Evolutionary conservation across 2,888 invertebrate genomes (phyloP).

Genomic region (Zootermopsis nevadensis): DNA sequence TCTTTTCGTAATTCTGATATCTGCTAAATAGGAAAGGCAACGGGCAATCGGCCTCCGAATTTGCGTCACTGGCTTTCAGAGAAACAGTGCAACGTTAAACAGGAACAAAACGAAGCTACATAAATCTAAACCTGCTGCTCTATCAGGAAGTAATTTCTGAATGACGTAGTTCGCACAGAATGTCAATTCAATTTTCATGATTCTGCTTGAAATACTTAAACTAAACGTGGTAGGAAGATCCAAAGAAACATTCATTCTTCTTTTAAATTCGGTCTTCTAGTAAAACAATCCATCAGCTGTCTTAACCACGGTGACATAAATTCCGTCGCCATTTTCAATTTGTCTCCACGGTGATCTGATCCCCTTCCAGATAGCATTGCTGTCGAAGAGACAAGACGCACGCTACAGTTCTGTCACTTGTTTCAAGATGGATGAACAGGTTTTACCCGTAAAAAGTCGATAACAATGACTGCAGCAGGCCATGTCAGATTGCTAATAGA

Average conservation of each 20-base stretch:
- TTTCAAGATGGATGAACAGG: constrained; percentile 8
- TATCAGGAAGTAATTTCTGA: not conserved
- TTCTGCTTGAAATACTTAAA: not conserved
- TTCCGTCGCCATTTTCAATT: constrained; percentile 10
- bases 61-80: too few relatives aligned
- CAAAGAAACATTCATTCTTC: not conserved
- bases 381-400: constrained; percentile 1
- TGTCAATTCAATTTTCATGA: not conserved
- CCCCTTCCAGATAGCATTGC: not conserved
- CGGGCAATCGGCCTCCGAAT: too few relatives aligned
- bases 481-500: constrained; percentile 5
- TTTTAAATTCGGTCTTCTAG: not conserved
- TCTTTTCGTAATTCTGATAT: too few relatives aligned
- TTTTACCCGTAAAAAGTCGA: constrained; percentile 9
- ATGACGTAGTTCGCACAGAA: not conserved
- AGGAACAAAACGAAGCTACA: not conserved
- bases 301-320: constrained; percentile 13
- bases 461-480: constrained; percentile 5
- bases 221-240: not conserved
- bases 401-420: constrained; percentile 13
- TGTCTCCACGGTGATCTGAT: constrained; percentile 3
- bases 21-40: too few relatives aligned
- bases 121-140: not conserved
- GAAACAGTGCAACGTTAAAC: too few relatives aligned
- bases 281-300: constrained; percentile 1